Evolutionary conservation across 2,888 invertebrate species (phyloP), one percentile per base, ranked within the genome.

Genomic region (Agrypnus murinus): DNA sequence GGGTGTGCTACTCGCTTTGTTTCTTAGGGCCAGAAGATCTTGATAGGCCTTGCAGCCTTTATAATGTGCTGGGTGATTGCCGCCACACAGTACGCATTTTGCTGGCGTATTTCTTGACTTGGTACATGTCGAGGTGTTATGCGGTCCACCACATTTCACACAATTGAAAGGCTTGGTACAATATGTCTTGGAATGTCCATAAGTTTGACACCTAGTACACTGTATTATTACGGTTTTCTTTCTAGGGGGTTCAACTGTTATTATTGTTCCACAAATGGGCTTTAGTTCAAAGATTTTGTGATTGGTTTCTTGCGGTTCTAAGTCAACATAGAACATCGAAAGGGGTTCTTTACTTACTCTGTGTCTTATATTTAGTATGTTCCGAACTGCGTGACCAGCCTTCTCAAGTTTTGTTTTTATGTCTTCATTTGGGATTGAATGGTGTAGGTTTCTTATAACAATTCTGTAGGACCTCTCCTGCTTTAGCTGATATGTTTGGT

Each of bases 11-110:
- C 34, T 34, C 9, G 34, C 5, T 34, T 34, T 34, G 9, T 9
- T 34, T 34, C 34, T 34, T 34, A 34, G 9, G 34, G 5, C 5
- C 34, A 34, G 9, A 7, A 34, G 34, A 34, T 34, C 34, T 34
- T 34, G 34, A 34, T 34, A 34, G 34, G 34, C 34, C 34, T 34
- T 34, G 34, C 34, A 34, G 34, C 34, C 34, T 34, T 34, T 34
- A 34, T 34, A 34, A 9, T 34, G 5, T 5, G 34, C 34, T 34
- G 34, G 34, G 34, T 34, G 34, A 9, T 34, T 9, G 34, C 34
- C 34, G n/a, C n/a, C n/a, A n/a, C n/a, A n/a, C n/a, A n/a, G n/a
- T n/a, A n/a, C n/a, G n/a, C n/a, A n/a, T n/a, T 34, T 34, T 34
- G 34, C 34, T 34, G 34, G 34, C 6, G 34, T 34, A 34, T 34